Percentiles rank a stretch among this genome's conserved stretches.
These are phyloP conservation scores for Aphelenchoides fujianensis DNA, from an alignment of 1,140 invertebrate species.

Conservation along the genomic window DNA sequence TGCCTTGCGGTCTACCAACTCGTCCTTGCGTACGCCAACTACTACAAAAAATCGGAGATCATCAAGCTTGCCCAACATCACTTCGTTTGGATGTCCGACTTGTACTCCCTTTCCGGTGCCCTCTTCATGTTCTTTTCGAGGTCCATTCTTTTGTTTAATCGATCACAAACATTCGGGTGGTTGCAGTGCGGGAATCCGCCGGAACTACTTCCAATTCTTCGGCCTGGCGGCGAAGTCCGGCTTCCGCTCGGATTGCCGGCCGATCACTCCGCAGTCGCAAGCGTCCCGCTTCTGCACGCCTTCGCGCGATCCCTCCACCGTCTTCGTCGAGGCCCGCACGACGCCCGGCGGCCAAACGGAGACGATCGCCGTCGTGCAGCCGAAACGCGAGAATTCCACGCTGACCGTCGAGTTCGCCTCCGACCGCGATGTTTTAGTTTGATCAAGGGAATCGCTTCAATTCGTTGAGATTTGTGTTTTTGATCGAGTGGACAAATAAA, in stretches of 20 bases:
- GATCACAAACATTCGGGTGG: not conserved
- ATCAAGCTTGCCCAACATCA: not conserved
- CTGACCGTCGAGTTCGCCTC: not conserved
- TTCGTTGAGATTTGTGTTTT: not conserved
- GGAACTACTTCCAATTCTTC: not conserved
- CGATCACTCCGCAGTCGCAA: not conserved
- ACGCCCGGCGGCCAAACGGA: not conserved
- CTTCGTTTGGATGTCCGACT: constrained; percentile 7
- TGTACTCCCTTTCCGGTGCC: constrained; percentile 1
- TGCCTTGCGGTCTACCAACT: not conserved
- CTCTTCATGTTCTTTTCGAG: constrained; percentile 10
- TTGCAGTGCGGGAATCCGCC: not conserved
- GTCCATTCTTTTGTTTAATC: not conserved
- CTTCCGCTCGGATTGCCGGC: not conserved
- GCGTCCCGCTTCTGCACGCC: not conserved
- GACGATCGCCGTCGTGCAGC: not conserved
- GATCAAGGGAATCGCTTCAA: not conserved
- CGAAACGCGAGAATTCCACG: not conserved
- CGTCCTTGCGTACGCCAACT: not conserved
- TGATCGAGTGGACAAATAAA: not conserved
- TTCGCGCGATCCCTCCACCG: not conserved
- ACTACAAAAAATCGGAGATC: not conserved
- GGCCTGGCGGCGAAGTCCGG: not conserved
- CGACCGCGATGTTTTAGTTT: not conserved
- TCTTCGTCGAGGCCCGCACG: not conserved